phyloP scores from a whole-genome alignment of 2,797 vertebrate genomes.

The Helostoma temminkii region DNA sequence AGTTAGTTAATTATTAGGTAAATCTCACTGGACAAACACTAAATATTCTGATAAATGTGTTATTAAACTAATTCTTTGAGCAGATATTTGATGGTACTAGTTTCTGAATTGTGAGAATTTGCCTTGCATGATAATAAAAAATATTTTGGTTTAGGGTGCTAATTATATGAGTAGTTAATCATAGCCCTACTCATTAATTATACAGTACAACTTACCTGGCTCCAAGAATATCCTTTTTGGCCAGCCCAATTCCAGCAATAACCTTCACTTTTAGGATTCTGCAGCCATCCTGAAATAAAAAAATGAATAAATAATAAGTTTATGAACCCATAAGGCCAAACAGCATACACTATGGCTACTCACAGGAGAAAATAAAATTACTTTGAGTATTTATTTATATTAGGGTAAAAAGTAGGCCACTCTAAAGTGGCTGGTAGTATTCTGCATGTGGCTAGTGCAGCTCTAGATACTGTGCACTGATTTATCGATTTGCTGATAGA shows the following conservation, averaged over 20 bases:
- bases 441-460: too few species aligned
- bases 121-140: not conserved
- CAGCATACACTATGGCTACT: not conserved
- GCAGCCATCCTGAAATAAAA: conserved; percentile 84
- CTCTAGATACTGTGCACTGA: too few species aligned
- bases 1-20: too few species aligned
- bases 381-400: too few species aligned
- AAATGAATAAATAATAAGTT: conserved; percentile 1
- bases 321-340: not conserved
- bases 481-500: too few species aligned
- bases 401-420: too few species aligned
- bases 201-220: conserved; percentile 87
- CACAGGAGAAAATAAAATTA: not conserved
- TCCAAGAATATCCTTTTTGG: conserved; percentile 97
- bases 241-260: conserved; percentile 92
- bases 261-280: conserved; percentile 92
- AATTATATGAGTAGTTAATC: too few species aligned
- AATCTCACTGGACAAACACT: not conserved
- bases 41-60: not conserved
- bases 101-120: not conserved
- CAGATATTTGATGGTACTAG: not conserved
- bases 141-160: not conserved
- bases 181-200: not conserved
- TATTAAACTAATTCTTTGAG: not conserved
- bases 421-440: not conserved